Conservation (phyloP, 23 tunicate genomes). For the Clavelina lepadiformis region DNA sequence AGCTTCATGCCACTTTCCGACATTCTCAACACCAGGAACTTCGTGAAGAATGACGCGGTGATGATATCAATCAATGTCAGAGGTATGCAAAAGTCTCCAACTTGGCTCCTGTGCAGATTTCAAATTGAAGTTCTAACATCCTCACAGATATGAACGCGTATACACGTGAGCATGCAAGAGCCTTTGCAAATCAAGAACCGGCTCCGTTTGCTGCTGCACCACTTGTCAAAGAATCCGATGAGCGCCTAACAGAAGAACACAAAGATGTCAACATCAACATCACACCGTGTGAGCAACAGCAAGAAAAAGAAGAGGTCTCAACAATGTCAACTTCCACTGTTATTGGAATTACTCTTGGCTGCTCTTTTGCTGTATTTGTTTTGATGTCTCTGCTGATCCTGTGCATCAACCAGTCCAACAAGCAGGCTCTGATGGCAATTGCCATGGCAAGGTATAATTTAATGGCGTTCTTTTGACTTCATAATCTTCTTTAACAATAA, state of each 20-base stretch:
- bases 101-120: no score
- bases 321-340: constrained; percentile 17
- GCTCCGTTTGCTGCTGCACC: no score
- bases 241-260: not conserved
- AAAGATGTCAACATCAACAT: constrained; percentile 5
- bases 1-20: constrained; percentile 62
- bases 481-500: no score
- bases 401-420: constrained; percentile 54
- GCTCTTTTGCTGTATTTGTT: constrained; percentile 27
- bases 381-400: constrained; percentile 38
- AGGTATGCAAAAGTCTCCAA: no score
- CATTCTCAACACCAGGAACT: constrained; percentile 40
- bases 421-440: constrained; percentile 29
- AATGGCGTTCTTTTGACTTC: no score
- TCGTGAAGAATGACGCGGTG: constrained; percentile 58
- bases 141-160: constrained; percentile 15
- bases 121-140: no score
- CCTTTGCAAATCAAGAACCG: constrained; percentile 5
- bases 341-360: constrained; percentile 41
- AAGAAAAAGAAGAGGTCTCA: not conserved
- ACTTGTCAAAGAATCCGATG: not conserved
- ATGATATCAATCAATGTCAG: constrained; percentile 55
- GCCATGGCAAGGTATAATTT: no score
- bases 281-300: not conserved
- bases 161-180: not conserved